Conservation (phyloP, 2,888 invertebrate genomes). For the Theretra japonica region DNA sequence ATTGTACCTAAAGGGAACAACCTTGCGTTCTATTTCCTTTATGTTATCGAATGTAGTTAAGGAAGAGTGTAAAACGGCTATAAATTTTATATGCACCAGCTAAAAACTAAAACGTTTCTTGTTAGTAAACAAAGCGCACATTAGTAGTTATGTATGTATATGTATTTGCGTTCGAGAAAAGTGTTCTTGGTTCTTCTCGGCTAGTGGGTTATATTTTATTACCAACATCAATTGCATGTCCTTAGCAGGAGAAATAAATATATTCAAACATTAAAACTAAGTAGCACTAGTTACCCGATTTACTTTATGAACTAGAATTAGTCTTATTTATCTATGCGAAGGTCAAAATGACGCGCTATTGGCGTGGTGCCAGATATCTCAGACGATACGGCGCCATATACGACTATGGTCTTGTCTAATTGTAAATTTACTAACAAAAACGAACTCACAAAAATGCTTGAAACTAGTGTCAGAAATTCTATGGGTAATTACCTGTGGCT, state of each 20-base stretch:
- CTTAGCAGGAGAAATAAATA: not conserved
- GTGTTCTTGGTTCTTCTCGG: too few relatives aligned
- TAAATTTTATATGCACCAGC: not conserved
- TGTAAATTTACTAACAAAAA: conserved; percentile 1
- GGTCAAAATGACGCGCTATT: conserved; percentile 38
- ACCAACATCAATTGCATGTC: not conserved
- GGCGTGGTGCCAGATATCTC: conserved; percentile 43
- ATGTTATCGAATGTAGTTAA: not conserved
- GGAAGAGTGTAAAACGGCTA: not conserved
- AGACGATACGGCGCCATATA: conserved; percentile 45
- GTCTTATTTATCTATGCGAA: conserved; percentile 34
- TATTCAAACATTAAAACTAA: not conserved
- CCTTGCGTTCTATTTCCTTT: not conserved
- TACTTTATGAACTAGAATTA: conserved; percentile 8
- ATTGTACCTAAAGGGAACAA: not conserved
- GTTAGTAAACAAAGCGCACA: too few relatives aligned
- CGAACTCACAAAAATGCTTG: not conserved
- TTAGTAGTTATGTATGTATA: too few relatives aligned
- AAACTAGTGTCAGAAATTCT: too few relatives aligned
- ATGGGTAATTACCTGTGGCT: too few relatives aligned
- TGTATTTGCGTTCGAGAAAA: too few relatives aligned
- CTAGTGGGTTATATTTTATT: not conserved
- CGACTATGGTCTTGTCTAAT: conserved; percentile 11
- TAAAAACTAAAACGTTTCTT: too few relatives aligned
- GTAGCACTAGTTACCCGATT: not conserved